These are phyloP conservation scores for Nephrocerus scutellatus DNA, from an alignment of 2,888 invertebrate species.

Conservation along the genomic window DNA sequence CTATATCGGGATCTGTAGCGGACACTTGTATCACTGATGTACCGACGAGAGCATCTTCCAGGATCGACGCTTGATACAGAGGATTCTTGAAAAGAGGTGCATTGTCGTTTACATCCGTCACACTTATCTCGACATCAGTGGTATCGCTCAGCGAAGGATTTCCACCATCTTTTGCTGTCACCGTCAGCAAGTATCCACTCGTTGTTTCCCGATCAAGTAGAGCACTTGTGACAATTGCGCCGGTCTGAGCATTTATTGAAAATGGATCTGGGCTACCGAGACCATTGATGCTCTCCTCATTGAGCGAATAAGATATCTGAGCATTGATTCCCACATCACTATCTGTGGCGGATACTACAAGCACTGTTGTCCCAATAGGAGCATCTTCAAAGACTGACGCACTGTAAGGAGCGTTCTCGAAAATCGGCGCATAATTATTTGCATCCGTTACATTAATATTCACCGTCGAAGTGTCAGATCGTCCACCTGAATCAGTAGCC, in stretches of 20 bases:
- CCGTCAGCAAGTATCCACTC: conserved; percentile 77
- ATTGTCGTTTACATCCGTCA: conserved; percentile 95
- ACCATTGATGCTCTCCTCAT: conserved; percentile 57
- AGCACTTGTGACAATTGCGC: conserved; percentile 83
- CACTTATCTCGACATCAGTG: conserved; percentile 90
- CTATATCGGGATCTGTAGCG: conserved; percentile 78
- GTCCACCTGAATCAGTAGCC: conserved; percentile 83
- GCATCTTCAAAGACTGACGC: conserved; percentile 90
- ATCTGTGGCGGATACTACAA: conserved; percentile 87
- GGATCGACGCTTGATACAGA: conserved; percentile 72
- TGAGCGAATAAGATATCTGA: conserved; percentile 71
- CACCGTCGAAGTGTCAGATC: conserved; percentile 81
- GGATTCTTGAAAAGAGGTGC: conserved; percentile 78
- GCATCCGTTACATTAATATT: conserved; percentile 91
- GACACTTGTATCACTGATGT: conserved; percentile 71
- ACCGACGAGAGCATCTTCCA: conserved; percentile 80
- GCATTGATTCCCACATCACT: conserved; percentile 94
- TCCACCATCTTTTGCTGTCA: conserved; percentile 90
- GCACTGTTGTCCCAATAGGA: conserved; percentile 81
- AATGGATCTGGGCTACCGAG: conserved; percentile 63
- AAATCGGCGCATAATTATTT: conserved; percentile 88
- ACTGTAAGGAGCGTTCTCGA: conserved; percentile 88
- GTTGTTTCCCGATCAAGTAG: conserved; percentile 77
- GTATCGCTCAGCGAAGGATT: conserved; percentile 85
- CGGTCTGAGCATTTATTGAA: conserved; percentile 84